Evolutionary conservation across 2,113 vertebrate genomes (phyloP).

Genomic region (Centropristis striata): DNA sequence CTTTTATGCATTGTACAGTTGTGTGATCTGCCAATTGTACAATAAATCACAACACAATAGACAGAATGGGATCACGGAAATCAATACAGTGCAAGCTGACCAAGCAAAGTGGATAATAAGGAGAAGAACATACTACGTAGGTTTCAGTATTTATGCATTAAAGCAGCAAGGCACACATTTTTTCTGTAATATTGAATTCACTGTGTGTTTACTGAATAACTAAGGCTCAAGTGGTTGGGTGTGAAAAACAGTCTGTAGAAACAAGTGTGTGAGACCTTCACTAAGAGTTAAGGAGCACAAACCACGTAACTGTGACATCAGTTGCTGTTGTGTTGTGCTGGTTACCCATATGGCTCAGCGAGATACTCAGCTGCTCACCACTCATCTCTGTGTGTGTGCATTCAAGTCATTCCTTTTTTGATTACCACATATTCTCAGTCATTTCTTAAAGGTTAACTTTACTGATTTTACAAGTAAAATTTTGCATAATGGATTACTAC

Average conservation of each 20-base stretch:
- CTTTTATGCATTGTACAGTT: not conserved
- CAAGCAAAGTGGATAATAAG: not conserved
- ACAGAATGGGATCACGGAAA: not conserved
- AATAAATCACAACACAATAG: not conserved
- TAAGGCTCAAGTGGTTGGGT: conserved; percentile 2
- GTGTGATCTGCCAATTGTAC: no score
- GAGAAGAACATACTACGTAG: not conserved
- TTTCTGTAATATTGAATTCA: not conserved
- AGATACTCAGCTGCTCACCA: not conserved
- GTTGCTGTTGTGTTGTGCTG: not conserved
- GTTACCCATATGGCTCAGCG: not conserved
- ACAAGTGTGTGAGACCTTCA: conserved; percentile 34
- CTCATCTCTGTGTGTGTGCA: not conserved
- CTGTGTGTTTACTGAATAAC: not conserved
- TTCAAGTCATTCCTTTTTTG: not conserved
- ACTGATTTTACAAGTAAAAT: not conserved
- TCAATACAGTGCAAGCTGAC: not conserved
- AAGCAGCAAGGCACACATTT: not conserved
- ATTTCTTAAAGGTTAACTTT: not conserved
- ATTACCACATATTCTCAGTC: not conserved
- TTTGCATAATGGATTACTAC: not conserved
- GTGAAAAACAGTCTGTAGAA: conserved; percentile 25
- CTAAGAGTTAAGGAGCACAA: conserved; percentile 19
- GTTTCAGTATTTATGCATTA: not conserved
- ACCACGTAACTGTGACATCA: conserved; percentile 13